Percentiles rank a stretch among this genome's conserved stretches.
These are phyloP conservation scores for Trichopria drosophilae DNA, from an alignment of 2,888 invertebrate species.

Conservation along the genomic window DNA sequence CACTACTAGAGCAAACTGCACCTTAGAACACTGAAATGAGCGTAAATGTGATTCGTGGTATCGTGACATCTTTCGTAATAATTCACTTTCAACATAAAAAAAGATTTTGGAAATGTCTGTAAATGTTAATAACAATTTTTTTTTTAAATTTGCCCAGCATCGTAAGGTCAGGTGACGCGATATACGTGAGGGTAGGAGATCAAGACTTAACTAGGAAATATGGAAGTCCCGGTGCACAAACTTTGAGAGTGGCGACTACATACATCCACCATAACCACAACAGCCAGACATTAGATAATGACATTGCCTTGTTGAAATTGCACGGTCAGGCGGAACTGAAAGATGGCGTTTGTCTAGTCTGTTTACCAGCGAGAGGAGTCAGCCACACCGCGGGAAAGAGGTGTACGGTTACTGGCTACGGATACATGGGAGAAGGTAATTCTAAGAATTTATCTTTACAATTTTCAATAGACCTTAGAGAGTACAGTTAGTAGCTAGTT, in stretches of 20 bases:
- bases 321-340: slow-evolving; percentile 86
- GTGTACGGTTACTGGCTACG: slow-evolving; percentile 92
- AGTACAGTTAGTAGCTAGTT: no score
- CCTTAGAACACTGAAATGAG: no score
- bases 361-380: slow-evolving; percentile 85
- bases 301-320: slow-evolving; percentile 87
- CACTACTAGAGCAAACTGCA: no score
- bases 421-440: slow-evolving; percentile 93
- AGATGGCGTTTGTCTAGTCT: slow-evolving; percentile 84
- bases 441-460: no score
- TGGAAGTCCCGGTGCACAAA: slow-evolving; percentile 89
- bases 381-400: slow-evolving; percentile 87
- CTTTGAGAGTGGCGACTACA: slow-evolving; percentile 85
- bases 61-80: no score
- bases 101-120: no score
- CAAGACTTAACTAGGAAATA: slow-evolving; percentile 88
- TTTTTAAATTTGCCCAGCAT: slow-evolving; percentile 73
- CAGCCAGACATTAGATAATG: slow-evolving; percentile 90
- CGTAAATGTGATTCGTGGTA: no score
- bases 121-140: no score
- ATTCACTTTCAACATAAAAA: no score
- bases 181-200: slow-evolving; percentile 90
- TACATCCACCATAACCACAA: slow-evolving; percentile 96
- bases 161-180: slow-evolving; percentile 90
- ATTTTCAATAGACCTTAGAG: no score